phyloP scores from a whole-genome alignment of 2,113 vertebrate genomes.

The Ginglymostoma cirratum region DNA sequence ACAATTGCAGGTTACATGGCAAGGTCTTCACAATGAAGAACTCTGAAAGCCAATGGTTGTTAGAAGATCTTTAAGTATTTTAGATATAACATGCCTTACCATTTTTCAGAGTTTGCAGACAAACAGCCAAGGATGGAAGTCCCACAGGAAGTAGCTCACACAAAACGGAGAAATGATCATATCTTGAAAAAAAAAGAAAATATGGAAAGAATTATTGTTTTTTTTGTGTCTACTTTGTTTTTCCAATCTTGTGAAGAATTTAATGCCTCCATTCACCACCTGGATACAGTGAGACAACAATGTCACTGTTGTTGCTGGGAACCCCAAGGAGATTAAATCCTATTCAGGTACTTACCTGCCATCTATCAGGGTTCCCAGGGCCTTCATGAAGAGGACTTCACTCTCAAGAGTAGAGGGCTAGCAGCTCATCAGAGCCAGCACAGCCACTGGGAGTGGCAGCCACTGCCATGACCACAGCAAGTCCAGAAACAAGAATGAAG shows the following conservation, averaged over 20 bases:
- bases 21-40: not conserved
- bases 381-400: no score
- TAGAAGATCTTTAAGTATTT: not conserved
- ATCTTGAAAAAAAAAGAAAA: constrained; percentile 54
- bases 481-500: not conserved
- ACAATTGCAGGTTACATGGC: not conserved
- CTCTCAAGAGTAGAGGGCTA: no score
- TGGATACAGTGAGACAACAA: not conserved
- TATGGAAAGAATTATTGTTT: not conserved
- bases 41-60: not conserved
- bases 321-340: not conserved
- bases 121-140: constrained; percentile 77
- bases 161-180: constrained; percentile 87
- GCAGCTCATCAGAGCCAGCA: no score
- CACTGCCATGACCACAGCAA: no score
- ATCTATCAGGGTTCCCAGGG: no score
- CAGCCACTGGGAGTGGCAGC: not conserved
- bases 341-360: not conserved
- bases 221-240: not conserved
- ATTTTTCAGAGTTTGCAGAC: constrained; percentile 68
- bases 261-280: not conserved
- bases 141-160: constrained; percentile 87
- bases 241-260: not conserved
- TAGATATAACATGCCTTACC: constrained; percentile 54
- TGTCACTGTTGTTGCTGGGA: not conserved